Evolutionary conservation across 1,140 invertebrate genomes (phyloP), one percentile per base, ranked within the genome.

Genomic region (Pemphigus obesinymphae): DNA sequence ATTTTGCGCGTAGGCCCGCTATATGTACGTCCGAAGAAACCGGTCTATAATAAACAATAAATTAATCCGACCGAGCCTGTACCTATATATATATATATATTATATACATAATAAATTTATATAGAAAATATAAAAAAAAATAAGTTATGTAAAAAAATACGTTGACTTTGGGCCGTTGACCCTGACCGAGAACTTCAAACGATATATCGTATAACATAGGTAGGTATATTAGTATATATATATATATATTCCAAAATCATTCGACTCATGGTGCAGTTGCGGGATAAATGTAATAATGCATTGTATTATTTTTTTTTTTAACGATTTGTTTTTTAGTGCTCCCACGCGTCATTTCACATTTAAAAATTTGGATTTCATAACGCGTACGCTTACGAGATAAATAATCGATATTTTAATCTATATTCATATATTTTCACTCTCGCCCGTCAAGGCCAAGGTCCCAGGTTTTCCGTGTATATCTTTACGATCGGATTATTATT

Each of bases 141-240:
- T 29, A 72, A 48, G 58, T 76, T 55, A 76, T 58, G 11, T 55
- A 55, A 58, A 53, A 75, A 75, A 26, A n/a, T 37, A 34, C 37
- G 55, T 80, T 61, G 58, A 80, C 50, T 61, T 80, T 61, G 75
- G 75, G 75, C 23, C 75, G 31, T 80, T 80, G 75, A 80, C 75
- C 75, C 50, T 80, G 55, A 63, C 75, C 23, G n/a, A 61, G 75
- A 80, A 80, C 53, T 80, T 80, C 31, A 80, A 40, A 61, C 20
- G 43, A 31, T 48, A 48, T 43, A n/a, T n/a, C n/a, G n/a, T n/a
- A n/a, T n/a, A n/a, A n/a, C n/a, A n/a, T n/a, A n/a, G n/a, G n/a
- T n/a, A n/a, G n/a, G n/a, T n/a, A n/a, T n/a, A n/a, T n/a, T n/a
- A n/a, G n/a, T n/a, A n/a, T n/a, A n/a, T n/a, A n/a, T n/a, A n/a